These are phyloP conservation scores for Glaucomys volans DNA, from an alignment of 2,113 vertebrate genomes.

Conservation along the genomic window DNA sequence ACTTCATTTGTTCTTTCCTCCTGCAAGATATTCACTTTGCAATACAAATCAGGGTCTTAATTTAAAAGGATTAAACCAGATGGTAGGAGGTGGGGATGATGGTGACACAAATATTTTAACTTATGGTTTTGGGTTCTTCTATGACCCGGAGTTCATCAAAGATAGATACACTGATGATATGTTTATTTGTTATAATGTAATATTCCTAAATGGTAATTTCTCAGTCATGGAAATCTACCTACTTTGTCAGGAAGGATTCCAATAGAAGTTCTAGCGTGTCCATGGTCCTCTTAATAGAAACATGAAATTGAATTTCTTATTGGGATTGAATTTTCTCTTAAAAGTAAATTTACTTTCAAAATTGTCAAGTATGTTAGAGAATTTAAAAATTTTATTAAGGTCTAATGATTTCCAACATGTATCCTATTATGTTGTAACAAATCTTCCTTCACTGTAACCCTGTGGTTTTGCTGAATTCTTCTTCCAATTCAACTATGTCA, in stretches of 20 bases:
- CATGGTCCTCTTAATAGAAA: constrained; percentile 5
- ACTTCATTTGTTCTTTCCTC: not conserved
- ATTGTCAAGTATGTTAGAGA: not conserved
- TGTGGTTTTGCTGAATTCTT: not conserved
- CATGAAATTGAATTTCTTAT: constrained; percentile 41
- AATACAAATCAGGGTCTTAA: not conserved
- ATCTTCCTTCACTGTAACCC: not conserved
- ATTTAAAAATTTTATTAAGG: not conserved
- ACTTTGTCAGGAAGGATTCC: not conserved
- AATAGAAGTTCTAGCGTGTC: not conserved
- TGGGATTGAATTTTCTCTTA: not conserved
- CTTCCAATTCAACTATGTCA: not conserved
- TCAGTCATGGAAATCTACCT: not conserved
- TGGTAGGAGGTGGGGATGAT: not conserved
- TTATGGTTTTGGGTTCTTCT: not conserved
- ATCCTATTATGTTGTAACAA: not conserved
- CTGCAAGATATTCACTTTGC: not conserved
- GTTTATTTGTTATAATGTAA: not conserved
- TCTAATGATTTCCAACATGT: constrained; percentile 14
- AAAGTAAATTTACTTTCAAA: constrained; percentile 38
- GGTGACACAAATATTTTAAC: not conserved
- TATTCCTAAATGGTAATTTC: not conserved
- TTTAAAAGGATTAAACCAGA: not conserved
- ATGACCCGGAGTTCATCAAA: not conserved
- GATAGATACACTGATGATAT: not conserved